These are phyloP conservation scores for Papilio aristodemus DNA, from an alignment of 1,140 invertebrate species.

Conservation along the genomic window DNA sequence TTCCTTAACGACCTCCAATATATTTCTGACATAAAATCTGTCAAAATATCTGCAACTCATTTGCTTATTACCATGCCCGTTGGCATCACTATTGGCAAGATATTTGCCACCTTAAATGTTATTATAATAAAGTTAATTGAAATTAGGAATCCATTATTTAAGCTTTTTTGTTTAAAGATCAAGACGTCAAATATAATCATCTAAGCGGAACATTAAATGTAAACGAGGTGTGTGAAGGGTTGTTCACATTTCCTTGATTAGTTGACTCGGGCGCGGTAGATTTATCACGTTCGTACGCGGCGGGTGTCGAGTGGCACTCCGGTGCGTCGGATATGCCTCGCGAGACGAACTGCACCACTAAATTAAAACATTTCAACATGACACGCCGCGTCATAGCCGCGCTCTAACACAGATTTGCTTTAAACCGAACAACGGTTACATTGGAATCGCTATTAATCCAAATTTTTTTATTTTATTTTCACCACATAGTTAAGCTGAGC, in stretches of 20 bases:
- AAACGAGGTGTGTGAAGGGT: constrained; percentile 58
- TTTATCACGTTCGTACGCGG: constrained; percentile 65
- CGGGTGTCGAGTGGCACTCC: constrained; percentile 63
- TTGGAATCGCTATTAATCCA: constrained; percentile 38
- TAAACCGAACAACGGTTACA: constrained; percentile 41
- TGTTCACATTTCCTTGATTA: constrained; percentile 73
- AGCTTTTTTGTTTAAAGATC: background rate
- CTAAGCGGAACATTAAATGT: constrained; percentile 50
- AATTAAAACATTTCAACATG: constrained; percentile 78
- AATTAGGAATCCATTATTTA: background rate
- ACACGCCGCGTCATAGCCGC: constrained; percentile 64
- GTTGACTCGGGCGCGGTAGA: constrained; percentile 57
- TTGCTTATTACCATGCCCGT: no score
- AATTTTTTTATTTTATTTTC: background rate
- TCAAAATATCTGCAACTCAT: no score
- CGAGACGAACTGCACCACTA: constrained; percentile 65
- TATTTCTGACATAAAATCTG: no score
- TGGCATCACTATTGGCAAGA: no score
- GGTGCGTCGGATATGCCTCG: constrained; percentile 53
- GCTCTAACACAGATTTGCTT: constrained; percentile 59
- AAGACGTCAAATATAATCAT: constrained; percentile 35
- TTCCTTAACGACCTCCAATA: no score
- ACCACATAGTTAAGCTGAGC: background rate
- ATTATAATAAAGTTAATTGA: no score
- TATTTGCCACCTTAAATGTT: background rate